Base-by-base conservation (phyloP, 1,140 invertebrate species). In the Macrobrachium nipponense region DNA sequence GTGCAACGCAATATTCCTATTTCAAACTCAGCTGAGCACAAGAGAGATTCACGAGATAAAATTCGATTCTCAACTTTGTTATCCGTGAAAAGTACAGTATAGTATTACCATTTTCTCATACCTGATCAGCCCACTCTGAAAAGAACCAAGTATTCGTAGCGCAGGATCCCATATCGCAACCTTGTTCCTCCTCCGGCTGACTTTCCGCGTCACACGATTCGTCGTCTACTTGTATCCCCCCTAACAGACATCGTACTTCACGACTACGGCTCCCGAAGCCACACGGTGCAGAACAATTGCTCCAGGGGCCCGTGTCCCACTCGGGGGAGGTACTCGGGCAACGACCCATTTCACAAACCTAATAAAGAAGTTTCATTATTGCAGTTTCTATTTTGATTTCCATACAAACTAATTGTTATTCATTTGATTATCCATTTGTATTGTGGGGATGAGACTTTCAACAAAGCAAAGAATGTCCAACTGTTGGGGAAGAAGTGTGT, bases 261-360 rank as follows among this genome's bases (percentile, higher is more conserved):
- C 94, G 91, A 20, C 93, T 93, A 89, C 95, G 94, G 5, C 93
- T 90, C 0, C 94, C 94, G 36, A 93, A 92, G 0, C 94, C 94
- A 89, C 94, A 95, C 80, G 90, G 90, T 77, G 92, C 90, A 5
- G 92, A 92, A 88, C 93, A 93, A 81, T 92, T 88, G 36, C 89
- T 80, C 87, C 68, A 89, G 0, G 73, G 36, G 5, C 75, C 85
- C 36, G 80, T 43, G 44, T 88, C 84, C 36, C 89, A 87, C 82
- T 89, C 88, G 2, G 90, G 90, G 18, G 23, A 80, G 14, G 58
- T 64, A 59, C 91, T 91, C 70, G 92, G 89, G 89, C 93, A 93
- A 51, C 91, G 91, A 6, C 90, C 90, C 72, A 64, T 62, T 92
- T 92, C 81, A 91, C 92, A 6, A 43, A 87, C 77, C 82, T 81